Evolutionary conservation across 2,113 vertebrate species (phyloP), one percentile per base, ranked within the genome.

Genomic region (Plecotus auritus): DNA sequence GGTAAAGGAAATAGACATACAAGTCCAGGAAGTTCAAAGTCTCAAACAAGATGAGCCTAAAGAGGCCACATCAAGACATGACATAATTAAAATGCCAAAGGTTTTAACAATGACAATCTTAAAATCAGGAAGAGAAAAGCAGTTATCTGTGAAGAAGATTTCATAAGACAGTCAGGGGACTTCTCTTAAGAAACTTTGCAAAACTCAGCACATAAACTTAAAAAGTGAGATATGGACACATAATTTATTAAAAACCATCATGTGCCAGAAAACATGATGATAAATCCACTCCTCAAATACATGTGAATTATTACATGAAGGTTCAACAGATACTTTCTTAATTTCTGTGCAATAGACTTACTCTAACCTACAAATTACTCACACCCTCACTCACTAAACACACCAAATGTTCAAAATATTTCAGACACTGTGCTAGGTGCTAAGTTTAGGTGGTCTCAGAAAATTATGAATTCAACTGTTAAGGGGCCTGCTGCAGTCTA

Each of bases 231-330:
- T 66, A 72, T 28, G 51, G 12, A 72, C 59, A 94, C 42, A 95
- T 94, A 49, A 92, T 96, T 96, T 95, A 96, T 94, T 95, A 93
- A 93, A 95, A 74, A 73, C 7, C 30, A 83, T 80, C 64, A 78
- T 93, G 80, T 94, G 86, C 69, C 70, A 91, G 74, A 89, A 96
- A 97, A 94, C 64, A 22, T 80, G 81, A 89, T 96, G 66, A 91
- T 91, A 91, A 94, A 93, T 76, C 82, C 9, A 91, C 69, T 88
- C 35, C 26, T 28, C 32, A 94, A 93, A 59, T 40, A 72, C 64
- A 92, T 81, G 49, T 51, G 89, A 93, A 95, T 91, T 88, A 93
- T 93, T 77, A 91, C 93, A 74, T 89, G 78, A 67, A 67, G 64
- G 14, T 76, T 76, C 14, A 76, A 32, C 28, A 76, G 4, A 76